Conservation (phyloP, 2,113 vertebrate species). For the Ameiurus melas region DNA sequence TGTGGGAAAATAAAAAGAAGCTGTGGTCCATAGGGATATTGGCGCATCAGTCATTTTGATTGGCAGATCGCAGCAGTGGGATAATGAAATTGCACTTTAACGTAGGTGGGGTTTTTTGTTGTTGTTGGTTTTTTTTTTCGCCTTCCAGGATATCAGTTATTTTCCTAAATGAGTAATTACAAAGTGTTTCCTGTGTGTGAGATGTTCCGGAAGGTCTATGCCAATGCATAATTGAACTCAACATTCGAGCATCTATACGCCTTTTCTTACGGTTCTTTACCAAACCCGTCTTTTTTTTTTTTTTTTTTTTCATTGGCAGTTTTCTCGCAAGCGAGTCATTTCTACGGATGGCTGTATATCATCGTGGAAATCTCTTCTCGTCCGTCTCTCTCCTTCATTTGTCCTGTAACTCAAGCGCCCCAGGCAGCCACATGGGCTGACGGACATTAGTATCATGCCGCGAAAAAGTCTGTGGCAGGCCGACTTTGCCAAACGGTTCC, state of each 20-base stretch:
- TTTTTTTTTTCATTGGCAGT: slow-evolving; percentile 30
- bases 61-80: slow-evolving; percentile 17
- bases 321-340: slow-evolving; percentile 32
- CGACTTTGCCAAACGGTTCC: slow-evolving; percentile 16
- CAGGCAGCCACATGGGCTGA: neutral
- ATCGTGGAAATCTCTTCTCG: neutral
- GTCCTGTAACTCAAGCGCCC: slow-evolving; percentile 16
- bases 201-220: neutral
- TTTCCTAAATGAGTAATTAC: slow-evolving; percentile 2
- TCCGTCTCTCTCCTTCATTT: slow-evolving; percentile 21
- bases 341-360: slow-evolving; percentile 15
- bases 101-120: too few relatives aligned
- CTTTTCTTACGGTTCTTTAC: slow-evolving; percentile 36
- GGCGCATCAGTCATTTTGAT: slow-evolving; percentile 47
- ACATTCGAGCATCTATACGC: neutral
- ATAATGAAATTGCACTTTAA: neutral
- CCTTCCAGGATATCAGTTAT: slow-evolving; percentile 8
- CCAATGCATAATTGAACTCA: neutral
- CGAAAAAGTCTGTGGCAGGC: neutral
- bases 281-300: slow-evolving; percentile 25
- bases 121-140: neutral
- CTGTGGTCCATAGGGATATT: slow-evolving; percentile 42
- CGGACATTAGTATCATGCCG: neutral
- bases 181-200: neutral
- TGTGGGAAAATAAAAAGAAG: slow-evolving; percentile 42